Base-by-base conservation (phyloP, 1,140 invertebrate species). In the Medauroidea extradentata region DNA sequence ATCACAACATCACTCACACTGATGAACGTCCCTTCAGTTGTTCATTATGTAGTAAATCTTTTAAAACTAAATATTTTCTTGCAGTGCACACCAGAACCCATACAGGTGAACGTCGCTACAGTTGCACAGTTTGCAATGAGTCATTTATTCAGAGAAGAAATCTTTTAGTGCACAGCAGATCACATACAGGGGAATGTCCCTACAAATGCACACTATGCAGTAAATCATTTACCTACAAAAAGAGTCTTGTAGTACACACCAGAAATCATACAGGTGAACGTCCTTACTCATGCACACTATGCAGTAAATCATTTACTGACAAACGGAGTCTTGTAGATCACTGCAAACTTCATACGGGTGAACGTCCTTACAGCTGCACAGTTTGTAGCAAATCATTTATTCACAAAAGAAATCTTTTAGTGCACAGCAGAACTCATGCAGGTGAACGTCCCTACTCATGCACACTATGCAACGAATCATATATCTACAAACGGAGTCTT, bases 351-450 rank as follows among this genome's bases (percentile, higher is more conserved):
- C 74, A 75, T 50, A 75, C 69, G 1, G 70, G 79, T 1, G 79
- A 82, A 67, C 64, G 75, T 41, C 81, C 81, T 7, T 80, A 77
- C 65, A 70, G 68, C 53, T 83, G 81, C 64, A 73, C 53, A 41
- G 57, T 51, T 23, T 70, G 69, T 54, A 65, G 61, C n/a, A 66
- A 65, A 50, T 43, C 50, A 11, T 70, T 70, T 58, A 49, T 19
- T 24, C 38, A 39, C 5, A 46, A 42, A 18, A 43, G 41, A 27
- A 29, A 23, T 27, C 54, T 56, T 3, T 13, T 14, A 8, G 25
- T 4, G 3, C 54, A 56, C 21, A 48, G 27, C 18, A 13, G 43
- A 25, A 24, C 43, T 16, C 54, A 56, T 27, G 27, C 41, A 13
- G 43, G 43, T 5, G 54, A 44, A 5, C 43, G 21, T 16, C 41